Base-by-base conservation (phyloP, 2,888 invertebrate genomes). In the Lasioglossum morio region DNA sequence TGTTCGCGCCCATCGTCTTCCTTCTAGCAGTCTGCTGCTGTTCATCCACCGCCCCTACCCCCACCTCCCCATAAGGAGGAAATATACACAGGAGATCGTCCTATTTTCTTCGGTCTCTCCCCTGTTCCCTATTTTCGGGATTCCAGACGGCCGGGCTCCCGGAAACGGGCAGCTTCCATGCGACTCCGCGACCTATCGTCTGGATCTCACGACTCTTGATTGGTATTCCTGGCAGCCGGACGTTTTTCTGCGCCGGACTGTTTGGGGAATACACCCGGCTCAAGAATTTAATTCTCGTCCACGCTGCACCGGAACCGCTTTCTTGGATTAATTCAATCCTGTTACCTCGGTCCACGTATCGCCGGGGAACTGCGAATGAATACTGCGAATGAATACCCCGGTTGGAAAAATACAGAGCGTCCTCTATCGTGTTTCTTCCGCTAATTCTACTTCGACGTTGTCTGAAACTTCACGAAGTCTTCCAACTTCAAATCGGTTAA, bases 1-100 rank as follows among this genome's bases (percentile, higher is more conserved):
- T 90, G 89, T 90, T 86, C 82, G 84, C 86, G 86, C 88, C 85
- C 84, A 88, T 89, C 89, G 86, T 81, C 85, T 79, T 57, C 63
- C 78, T 53, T 77, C 37, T 23, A 8, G 23, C 48, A 27, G 34
- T 3, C 66, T 19, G 34, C 34, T 23, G 30, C 30, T 2, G 34
- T 30, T 63, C 63, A 5, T 30, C 16, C 30, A 2, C 60, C 60
- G 5, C 27, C 16, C n/a, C n/a, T n/a, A 3, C n/a, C 27, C 12
- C n/a, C n/a, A 10, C n/a, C n/a, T 1, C 27, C 27, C 16, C 46
- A 53, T 74, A 70, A 75, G 46, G 73, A 75, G 75, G 73, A 77
- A 74, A 81, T 57, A 81, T 57, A 74, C 72, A 69, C 53, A 7
- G 48, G 57, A 57, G 46, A 69, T 37, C 75, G 70, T 80, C 66